Evolutionary conservation across 2,113 vertebrate genomes (phyloP).

Genomic region (Microcebus tavaratra): DNA sequence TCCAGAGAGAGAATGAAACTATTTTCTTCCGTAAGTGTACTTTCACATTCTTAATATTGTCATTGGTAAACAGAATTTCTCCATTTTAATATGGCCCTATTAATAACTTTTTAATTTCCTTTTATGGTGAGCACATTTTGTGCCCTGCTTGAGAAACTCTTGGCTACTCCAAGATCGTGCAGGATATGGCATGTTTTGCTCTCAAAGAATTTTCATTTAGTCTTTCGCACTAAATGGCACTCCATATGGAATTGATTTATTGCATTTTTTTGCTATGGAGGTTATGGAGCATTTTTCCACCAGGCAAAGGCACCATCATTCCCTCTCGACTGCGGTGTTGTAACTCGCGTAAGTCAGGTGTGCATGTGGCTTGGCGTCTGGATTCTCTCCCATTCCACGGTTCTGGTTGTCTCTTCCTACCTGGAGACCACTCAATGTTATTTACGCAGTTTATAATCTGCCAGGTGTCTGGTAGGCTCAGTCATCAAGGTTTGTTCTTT

Average conservation of each 20-base stretch:
- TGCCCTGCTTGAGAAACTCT: neutral
- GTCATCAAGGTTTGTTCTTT: neutral
- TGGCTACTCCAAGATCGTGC: neutral
- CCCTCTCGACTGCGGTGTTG: too few species aligned
- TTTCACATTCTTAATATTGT: neutral
- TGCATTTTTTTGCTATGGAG: neutral
- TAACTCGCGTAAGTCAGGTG: neutral
- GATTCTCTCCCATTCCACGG: accelerated
- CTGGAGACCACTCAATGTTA: accelerated
- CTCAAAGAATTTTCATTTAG: neutral
- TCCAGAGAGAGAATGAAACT: neutral
- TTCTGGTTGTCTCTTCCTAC: neutral
- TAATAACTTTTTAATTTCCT: neutral
- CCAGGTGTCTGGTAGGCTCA: neutral
- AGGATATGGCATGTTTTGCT: neutral
- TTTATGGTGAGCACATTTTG: neutral
- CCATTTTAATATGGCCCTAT: neutral
- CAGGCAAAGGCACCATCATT: neutral
- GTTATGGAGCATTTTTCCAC: neutral
- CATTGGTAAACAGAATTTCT: neutral
- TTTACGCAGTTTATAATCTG: accelerated
- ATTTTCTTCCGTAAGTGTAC: neutral
- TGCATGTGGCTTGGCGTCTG: neutral
- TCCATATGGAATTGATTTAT: neutral
- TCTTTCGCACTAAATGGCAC: neutral